These are phyloP conservation scores for Caenorhabditis sp. DNA, from an alignment of 2,888 invertebrate genomes.

Conservation along the genomic window DNA sequence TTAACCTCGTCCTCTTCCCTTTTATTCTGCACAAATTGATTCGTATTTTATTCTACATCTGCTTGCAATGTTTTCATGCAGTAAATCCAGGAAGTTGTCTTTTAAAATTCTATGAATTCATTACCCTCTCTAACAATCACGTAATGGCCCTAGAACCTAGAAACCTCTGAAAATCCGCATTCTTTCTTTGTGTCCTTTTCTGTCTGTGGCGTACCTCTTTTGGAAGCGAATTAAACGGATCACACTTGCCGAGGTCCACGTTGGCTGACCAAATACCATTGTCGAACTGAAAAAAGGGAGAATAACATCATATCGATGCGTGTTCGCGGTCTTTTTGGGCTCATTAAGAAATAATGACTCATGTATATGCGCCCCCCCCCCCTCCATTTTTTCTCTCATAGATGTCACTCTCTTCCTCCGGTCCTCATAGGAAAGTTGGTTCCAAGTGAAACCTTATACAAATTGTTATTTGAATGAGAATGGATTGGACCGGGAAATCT, in stretches of 20 bases:
- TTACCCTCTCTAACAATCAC: not conserved
- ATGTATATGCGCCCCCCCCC: conserved; percentile 28
- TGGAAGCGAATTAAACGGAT: conserved; percentile 25
- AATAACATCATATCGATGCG: conserved; percentile 13
- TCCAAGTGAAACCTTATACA: no score
- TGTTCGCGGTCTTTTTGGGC: conserved; percentile 19
- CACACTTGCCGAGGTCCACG: conserved; percentile 47
- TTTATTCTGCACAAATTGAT: conserved; percentile 10
- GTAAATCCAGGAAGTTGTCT: no score
- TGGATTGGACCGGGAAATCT: no score
- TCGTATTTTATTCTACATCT: conserved; percentile 1
- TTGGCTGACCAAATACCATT: conserved; percentile 51
- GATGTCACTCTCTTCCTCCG: no score
- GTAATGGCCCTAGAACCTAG: not conserved
- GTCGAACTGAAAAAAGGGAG: conserved; percentile 45
- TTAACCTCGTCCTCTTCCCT: conserved; percentile 34
- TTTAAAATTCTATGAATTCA: not conserved
- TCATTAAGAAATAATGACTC: conserved; percentile 48
- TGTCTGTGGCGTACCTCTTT: conserved; percentile 36
- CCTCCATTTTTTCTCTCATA: conserved; percentile 23
- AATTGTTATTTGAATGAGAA: no score
- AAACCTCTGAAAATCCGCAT: not conserved
- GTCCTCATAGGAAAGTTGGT: no score
- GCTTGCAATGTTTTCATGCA: not conserved
- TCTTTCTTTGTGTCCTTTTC: not conserved